Percentiles rank a stretch among this genome's conserved stretches.
These are phyloP conservation scores for Podabrus alpinus DNA, from an alignment of 2,888 invertebrate genomes.

Conservation along the genomic window DNA sequence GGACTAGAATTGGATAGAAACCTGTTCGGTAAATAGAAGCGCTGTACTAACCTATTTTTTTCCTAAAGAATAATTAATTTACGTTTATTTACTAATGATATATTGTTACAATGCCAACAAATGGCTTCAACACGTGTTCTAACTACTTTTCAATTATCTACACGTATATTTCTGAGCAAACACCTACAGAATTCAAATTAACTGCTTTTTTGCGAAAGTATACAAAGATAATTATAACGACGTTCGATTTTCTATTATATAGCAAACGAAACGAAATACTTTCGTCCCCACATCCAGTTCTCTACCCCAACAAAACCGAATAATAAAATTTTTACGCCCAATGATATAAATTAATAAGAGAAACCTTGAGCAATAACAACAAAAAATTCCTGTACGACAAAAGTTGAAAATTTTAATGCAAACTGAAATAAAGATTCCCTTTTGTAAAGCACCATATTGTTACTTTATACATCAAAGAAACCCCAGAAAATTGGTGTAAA, in stretches of 20 bases:
- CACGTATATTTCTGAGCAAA: conserved; percentile 19
- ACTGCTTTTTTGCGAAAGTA: neutral
- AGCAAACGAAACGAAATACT: neutral
- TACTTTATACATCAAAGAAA: conserved; percentile 13
- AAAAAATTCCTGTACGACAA: neutral
- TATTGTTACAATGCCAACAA: conserved; percentile 16
- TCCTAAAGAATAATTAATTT: neutral
- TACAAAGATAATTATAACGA: neutral
- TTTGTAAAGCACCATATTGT: conserved; percentile 7
- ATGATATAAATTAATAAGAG: neutral
- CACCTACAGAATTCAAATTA: conserved; percentile 27
- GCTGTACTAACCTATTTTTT: neutral
- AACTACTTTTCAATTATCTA: conserved; percentile 14
- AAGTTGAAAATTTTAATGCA: neutral
- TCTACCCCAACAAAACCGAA: neutral
- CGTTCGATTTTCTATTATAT: neutral
- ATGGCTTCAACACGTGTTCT: conserved; percentile 26
- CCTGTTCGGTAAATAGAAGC: neutral
- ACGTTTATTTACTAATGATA: conserved; percentile 11
- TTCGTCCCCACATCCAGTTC: neutral
- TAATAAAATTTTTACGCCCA: neutral
- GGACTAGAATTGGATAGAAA: neutral
- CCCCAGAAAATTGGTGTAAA: conserved; percentile 12
- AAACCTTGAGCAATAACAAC: neutral
- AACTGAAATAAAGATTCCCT: neutral